These are phyloP conservation scores for Tortricodes alternella DNA, from an alignment of 2,888 invertebrate genomes.

Conservation along the genomic window DNA sequence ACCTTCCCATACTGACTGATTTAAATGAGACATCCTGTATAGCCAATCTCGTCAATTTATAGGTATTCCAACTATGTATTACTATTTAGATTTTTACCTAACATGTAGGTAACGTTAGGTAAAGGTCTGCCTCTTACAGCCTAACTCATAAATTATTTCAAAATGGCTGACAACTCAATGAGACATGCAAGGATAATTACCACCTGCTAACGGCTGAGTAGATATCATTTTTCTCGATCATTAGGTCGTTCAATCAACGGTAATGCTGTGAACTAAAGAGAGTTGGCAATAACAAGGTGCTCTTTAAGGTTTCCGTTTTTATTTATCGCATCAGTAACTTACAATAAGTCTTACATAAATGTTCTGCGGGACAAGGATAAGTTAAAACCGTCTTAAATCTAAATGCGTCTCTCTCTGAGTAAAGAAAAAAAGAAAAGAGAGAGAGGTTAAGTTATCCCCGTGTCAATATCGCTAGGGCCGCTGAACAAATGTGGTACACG, in stretches of 20 bases:
- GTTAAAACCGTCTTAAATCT: no score
- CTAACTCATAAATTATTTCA: not conserved
- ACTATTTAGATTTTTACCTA: not conserved
- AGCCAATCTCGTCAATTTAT: no score
- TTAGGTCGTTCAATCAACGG: conserved; percentile 16
- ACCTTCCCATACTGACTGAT: no score
- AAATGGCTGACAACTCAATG: not conserved
- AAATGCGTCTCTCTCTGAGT: no score
- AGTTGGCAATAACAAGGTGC: not conserved
- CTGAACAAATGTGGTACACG: no score
- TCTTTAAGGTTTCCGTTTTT: not conserved
- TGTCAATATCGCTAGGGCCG: no score
- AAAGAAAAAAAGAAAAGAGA: no score
- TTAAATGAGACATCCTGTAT: no score
- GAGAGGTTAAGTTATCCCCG: no score
- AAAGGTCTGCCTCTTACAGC: not conserved
- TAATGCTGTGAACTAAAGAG: not conserved
- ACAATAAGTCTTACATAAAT: not conserved
- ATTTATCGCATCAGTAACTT: not conserved
- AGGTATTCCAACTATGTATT: no score
- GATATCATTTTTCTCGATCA: conserved; percentile 6
- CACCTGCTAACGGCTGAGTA: not conserved
- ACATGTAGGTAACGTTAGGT: not conserved
- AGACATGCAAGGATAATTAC: conserved; percentile 4
- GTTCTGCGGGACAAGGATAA: not conserved